Evolutionary conservation across 1,140 invertebrate species (phyloP).

Genomic region (Drosophila simulans): DNA sequence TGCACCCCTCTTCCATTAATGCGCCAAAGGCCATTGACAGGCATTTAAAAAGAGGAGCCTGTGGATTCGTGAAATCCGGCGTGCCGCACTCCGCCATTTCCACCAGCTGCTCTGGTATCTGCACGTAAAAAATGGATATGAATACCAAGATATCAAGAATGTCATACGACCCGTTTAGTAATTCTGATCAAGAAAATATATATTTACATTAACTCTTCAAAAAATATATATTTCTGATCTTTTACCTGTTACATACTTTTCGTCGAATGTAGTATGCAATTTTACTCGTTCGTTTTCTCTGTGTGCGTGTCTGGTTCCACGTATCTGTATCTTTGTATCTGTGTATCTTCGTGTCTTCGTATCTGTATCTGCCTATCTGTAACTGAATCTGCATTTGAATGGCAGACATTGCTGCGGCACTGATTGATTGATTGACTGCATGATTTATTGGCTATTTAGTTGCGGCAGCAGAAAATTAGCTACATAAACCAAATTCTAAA

Average conservation of each 20-base stretch:
- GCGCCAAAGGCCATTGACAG: conserved; percentile 54
- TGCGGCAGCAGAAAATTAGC: conserved; percentile 64
- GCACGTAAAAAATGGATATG: background rate
- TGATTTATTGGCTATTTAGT: conserved; percentile 81
- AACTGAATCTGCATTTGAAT: conserved; percentile 55
- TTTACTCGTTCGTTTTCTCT: background rate
- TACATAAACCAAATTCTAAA: conserved; percentile 71
- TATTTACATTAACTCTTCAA: no score
- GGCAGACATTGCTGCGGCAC: conserved; percentile 34
- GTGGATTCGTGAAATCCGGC: conserved; percentile 26
- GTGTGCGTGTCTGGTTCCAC: background rate
- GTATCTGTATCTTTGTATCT: background rate
- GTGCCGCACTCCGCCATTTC: background rate
- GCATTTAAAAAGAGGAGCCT: conserved; percentile 49
- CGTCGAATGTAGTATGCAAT: no score
- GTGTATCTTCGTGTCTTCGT: background rate
- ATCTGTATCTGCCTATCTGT: conserved; percentile 2
- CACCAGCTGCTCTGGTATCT: no score
- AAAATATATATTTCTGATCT: no score
- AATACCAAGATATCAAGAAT: background rate
- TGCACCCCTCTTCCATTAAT: conserved; percentile 24
- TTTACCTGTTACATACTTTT: no score
- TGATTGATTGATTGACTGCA: conserved; percentile 75
- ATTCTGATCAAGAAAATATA: no score
- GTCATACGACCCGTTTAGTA: no score